phyloP scores from a whole-genome alignment of 2,797 vertebrate species.

The Podarcis siculus region DNA sequence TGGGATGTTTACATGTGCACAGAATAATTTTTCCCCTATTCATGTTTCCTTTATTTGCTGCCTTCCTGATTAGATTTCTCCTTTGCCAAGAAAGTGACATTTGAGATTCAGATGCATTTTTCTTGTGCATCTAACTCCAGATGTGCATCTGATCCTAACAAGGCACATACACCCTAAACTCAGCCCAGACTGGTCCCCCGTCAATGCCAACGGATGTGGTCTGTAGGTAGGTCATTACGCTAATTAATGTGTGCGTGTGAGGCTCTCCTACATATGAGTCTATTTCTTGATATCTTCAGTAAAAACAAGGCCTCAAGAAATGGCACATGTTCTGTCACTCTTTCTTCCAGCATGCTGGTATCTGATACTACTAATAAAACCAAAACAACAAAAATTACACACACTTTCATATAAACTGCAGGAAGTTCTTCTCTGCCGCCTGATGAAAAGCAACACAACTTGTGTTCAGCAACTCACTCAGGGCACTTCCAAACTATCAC shows the following conservation, averaged over 20 bases:
- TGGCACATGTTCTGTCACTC: background rate
- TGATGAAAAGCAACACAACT: background rate
- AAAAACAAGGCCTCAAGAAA: background rate
- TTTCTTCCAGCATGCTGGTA: background rate
- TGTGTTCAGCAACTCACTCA: no score
- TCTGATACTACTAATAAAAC: background rate
- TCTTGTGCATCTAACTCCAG: background rate
- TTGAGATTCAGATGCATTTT: background rate
- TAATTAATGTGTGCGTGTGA: background rate
- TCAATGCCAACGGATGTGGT: background rate
- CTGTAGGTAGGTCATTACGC: background rate
- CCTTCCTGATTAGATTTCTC: background rate
- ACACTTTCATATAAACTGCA: background rate
- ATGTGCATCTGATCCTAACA: background rate
- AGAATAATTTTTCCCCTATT: constrained; percentile 59
- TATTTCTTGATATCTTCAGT: background rate
- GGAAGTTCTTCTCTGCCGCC: background rate
- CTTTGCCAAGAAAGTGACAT: background rate
- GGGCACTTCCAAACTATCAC: no score
- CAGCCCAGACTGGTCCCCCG: background rate
- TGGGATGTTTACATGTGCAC: constrained; percentile 60
- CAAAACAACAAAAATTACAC: background rate
- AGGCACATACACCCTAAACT: background rate
- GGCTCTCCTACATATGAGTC: no score
- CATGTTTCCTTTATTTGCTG: constrained; percentile 42